Conservation (phyloP, 2,113 vertebrate genomes). For the Phyllopteryx taeniolatus region DNA sequence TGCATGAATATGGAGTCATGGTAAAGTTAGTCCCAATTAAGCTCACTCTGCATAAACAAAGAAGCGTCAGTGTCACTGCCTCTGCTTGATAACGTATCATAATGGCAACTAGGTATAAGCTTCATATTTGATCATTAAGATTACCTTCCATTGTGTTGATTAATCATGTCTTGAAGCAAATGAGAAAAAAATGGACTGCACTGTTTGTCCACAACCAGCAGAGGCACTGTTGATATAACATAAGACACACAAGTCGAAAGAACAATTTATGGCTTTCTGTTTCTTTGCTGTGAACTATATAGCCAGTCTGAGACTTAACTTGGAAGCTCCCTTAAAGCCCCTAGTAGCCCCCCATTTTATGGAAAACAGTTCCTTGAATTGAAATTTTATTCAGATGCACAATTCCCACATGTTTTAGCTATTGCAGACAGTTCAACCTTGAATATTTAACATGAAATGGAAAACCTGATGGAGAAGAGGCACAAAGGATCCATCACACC, state of each 20-base stretch:
- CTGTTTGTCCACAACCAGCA: not conserved
- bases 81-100: not conserved
- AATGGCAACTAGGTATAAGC: not conserved
- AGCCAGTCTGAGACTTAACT: conserved; percentile 22
- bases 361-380: conserved; percentile 42
- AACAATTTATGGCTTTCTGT: conserved; percentile 21
- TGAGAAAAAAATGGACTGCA: not conserved
- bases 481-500: conserved; percentile 10
- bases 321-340: conserved; percentile 25
- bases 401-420: conserved; percentile 33
- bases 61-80: not conserved
- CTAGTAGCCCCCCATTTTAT: conserved; percentile 35
- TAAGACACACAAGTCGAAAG: not conserved
- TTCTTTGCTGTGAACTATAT: conserved; percentile 44
- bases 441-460: conserved; percentile 7
- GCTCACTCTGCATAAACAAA: not conserved
- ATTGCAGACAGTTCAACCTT: conserved; percentile 28
- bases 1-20: not conserved
- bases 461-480: conserved; percentile 10
- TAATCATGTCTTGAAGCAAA: not conserved
- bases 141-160: not conserved
- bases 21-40: not conserved
- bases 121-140: not conserved
- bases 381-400: conserved; percentile 40
- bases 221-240: not conserved